Conservation (phyloP, 92 coral and sea anemone species). For the Epizoanthus rinbou region DNA sequence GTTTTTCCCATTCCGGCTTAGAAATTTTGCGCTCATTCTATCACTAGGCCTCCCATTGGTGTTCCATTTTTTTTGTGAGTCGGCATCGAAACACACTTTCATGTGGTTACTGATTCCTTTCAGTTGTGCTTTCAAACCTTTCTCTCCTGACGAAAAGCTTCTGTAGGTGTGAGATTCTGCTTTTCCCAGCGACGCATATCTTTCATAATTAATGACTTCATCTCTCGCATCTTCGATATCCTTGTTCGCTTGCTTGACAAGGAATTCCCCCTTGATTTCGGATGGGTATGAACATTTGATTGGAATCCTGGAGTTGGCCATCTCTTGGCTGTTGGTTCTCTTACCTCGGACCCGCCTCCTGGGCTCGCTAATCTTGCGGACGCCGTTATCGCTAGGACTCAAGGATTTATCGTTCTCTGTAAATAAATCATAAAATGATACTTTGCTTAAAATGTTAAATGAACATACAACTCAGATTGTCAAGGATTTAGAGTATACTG, state of each 20-base stretch:
- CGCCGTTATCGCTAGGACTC: slow-evolving; percentile 49
- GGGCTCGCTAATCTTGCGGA: background rate
- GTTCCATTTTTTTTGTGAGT: slow-evolving; percentile 9
- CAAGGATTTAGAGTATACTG: background rate
- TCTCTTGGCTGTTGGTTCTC: slow-evolving; percentile 21
- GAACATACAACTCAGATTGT: slow-evolving; percentile 81
- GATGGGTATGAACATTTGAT: slow-evolving; percentile 71
- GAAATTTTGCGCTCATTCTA: slow-evolving; percentile 23
- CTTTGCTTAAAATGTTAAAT: slow-evolving; percentile 74
- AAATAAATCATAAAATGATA: slow-evolving; percentile 74
- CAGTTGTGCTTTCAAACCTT: background rate
- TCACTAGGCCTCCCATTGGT: background rate
- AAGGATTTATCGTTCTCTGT: slow-evolving; percentile 57
- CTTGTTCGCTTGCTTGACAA: slow-evolving; percentile 68
- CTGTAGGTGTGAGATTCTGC: slow-evolving; percentile 29
- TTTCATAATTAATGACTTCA: slow-evolving; percentile 96
- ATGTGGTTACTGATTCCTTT: slow-evolving; percentile 1
- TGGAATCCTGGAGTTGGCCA: slow-evolving; percentile 29
- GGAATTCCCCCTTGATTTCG: slow-evolving; percentile 48
- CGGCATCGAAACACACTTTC: background rate
- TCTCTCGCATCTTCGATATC: slow-evolving; percentile 66
- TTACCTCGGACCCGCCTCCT: slow-evolving; percentile 18
- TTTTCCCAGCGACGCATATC: slow-evolving; percentile 71
- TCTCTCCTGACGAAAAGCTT: slow-evolving; percentile 29
- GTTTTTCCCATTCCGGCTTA: slow-evolving; percentile 6